Evolutionary conservation across 2,888 invertebrate species (phyloP).

Genomic region (Caenorhabditis doughertyi): DNA sequence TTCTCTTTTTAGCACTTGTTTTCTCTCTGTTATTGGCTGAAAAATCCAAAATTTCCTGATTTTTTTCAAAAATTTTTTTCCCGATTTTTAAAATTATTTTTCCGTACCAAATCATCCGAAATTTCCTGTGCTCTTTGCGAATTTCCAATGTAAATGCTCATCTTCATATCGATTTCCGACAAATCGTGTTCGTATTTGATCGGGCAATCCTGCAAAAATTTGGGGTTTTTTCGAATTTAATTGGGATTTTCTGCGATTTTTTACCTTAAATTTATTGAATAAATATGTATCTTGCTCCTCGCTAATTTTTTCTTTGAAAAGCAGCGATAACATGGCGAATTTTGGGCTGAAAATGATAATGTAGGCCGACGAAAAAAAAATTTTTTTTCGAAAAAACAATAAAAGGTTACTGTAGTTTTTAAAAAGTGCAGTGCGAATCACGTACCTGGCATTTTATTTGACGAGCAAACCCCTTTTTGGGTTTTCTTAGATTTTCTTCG

Average conservation of each 20-base stretch:
- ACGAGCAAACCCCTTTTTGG: constrained; percentile 3
- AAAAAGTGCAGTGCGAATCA: neutral
- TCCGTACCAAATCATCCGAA: constrained; percentile 1
- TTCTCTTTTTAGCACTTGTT: no score
- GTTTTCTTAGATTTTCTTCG: neutral
- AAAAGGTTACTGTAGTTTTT: constrained; percentile 19
- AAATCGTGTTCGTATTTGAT: constrained; percentile 11
- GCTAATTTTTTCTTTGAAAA: constrained; percentile 9
- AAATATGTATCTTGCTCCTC: constrained; percentile 7
- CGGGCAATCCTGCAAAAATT: constrained; percentile 19
- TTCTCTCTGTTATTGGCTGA: no score
- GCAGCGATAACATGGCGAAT: constrained; percentile 25
- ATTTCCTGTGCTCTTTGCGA: neutral
- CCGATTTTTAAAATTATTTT: no score
- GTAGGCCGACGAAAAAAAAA: no score
- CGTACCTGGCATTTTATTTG: constrained; percentile 39
- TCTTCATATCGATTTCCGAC: neutral
- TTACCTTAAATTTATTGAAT: constrained; percentile 5
- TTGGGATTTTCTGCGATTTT: neutral
- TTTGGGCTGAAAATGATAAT: neutral
- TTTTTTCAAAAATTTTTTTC: no score
- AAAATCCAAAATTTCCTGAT: no score
- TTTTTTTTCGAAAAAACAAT: neutral
- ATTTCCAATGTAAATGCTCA: constrained; percentile 4
- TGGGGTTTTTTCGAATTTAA: neutral